A percentile compares a stretch with the other conserved stretches of the same genome.
phyloP scores from a whole-genome alignment of 2,113 vertebrate species.

The Amblyopsis rosae region DNA sequence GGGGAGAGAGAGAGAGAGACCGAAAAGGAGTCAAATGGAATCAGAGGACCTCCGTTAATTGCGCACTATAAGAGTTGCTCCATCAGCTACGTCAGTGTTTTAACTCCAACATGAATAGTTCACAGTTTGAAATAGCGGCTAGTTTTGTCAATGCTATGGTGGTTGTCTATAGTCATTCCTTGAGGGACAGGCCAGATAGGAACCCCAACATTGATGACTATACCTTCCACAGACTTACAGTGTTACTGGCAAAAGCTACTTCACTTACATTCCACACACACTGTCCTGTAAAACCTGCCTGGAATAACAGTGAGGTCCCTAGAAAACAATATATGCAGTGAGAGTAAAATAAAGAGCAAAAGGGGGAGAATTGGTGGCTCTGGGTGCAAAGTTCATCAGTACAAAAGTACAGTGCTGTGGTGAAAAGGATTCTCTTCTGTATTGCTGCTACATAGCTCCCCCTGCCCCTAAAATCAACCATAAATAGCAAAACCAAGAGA shows the following conservation, averaged over 20 bases:
- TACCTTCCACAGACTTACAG: slow-evolving; percentile 48
- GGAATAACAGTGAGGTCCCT: slow-evolving; percentile 63
- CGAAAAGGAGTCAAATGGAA: slow-evolving; percentile 8
- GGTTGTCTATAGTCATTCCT: slow-evolving; percentile 16
- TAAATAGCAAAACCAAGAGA: slow-evolving; percentile 49
- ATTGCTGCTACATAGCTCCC: slow-evolving; percentile 80
- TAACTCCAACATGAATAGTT: slow-evolving; percentile 54
- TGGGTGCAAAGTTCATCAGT: slow-evolving; percentile 76
- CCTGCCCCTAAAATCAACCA: slow-evolving; percentile 58
- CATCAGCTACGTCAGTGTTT: slow-evolving; percentile 43
- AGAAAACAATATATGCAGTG: slow-evolving; percentile 58
- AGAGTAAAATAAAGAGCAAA: slow-evolving; percentile 27
- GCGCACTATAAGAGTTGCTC: slow-evolving; percentile 55
- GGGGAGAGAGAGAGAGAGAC: slow-evolving; percentile 3
- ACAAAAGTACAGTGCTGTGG: slow-evolving; percentile 79
- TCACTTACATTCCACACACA: slow-evolving; percentile 25
- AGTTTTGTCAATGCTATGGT: slow-evolving; percentile 35
- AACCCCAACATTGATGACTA: slow-evolving; percentile 43
- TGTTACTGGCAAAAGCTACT: slow-evolving; percentile 13
- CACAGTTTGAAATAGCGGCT: slow-evolving; percentile 70
- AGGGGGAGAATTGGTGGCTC: slow-evolving; percentile 73
- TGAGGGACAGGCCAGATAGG: slow-evolving; percentile 26
- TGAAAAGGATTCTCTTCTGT: slow-evolving; percentile 75
- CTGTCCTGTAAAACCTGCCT: slow-evolving; percentile 37
- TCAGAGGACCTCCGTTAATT: slow-evolving; percentile 14